Evolutionary conservation across 1,140 invertebrate species (phyloP), one percentile per base, ranked within the genome.

Genomic region (Zeugodacus cucurbitae): DNA sequence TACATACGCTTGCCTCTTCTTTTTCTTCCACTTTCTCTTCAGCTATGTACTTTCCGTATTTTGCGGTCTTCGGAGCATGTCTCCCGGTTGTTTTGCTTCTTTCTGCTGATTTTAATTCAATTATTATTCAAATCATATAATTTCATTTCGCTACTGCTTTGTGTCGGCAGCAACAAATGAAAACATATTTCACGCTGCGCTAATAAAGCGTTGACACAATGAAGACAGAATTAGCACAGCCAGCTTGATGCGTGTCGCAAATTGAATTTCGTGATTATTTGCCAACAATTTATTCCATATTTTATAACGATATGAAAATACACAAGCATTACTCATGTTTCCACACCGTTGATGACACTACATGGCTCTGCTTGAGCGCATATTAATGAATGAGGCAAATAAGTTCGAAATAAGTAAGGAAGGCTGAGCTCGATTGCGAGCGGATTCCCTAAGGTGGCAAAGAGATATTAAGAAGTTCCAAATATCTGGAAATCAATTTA

Each of bases 71-170:
- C n/a, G n/a, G 22, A 29, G 11, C 34, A 82, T 29, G 37, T 22
- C 26, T 54, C 34, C 6, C 22, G 70, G 32, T 41, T 29, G 17
- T 17, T n/a, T 44, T n/a, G 32, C 48, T 44, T 82, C 48, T 82
- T 82, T 82, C 41, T 48, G 22, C 22, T 82, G 37, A 44, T 82
- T 82, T 82, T 48, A 82, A 82, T 82, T 48, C 74, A 48, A 41
- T 82, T 82, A 54, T 82, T 82, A 82, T 82, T 82, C 74, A 82
- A 82, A 82, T 82, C 74, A 82, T 44, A 82, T 48, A 82, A 82
- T 54, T 48, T 48, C 44, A 82, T 82, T 82, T 82, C 22, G 22
- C 41, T 22, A n/a, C 37, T 82, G 41, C 70, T 54, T 82, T 82
- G 74, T 82, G 74, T n/a, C n/a, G n/a, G 26, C 74, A 82, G 41